Evolutionary conservation across 1,140 invertebrate genomes (phyloP).

Genomic region (Caerostris extrusa): DNA sequence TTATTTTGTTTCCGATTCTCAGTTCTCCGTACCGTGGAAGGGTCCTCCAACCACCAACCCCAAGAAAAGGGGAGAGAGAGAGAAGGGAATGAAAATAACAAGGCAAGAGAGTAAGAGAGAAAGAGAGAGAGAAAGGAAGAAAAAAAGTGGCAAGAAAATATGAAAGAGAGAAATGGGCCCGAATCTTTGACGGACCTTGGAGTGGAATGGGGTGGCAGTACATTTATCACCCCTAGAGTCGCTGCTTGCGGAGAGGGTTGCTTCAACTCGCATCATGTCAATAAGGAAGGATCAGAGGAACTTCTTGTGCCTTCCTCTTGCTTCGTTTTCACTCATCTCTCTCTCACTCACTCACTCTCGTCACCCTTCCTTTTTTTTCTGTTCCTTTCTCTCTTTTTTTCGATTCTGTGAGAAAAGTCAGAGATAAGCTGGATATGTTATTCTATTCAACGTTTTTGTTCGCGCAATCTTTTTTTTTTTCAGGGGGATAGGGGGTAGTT

Average conservation of each 20-base stretch:
- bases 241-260: slow-evolving; percentile 26
- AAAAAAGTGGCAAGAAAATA: slow-evolving; percentile 26
- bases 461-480: not conserved
- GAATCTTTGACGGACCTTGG: slow-evolving; percentile 49
- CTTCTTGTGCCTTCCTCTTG: slow-evolving; percentile 21
- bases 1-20: not conserved
- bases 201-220: slow-evolving; percentile 49
- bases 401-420: not conserved
- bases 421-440: slow-evolving; percentile 51
- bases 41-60: not conserved
- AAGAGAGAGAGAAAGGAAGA: not conserved
- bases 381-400: not conserved
- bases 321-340: slow-evolving; percentile 43
- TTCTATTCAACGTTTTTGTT: slow-evolving; percentile 42
- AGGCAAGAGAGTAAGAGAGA: not conserved
- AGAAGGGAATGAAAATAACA: not conserved
- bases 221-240: slow-evolving; percentile 61
- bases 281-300: slow-evolving; percentile 55
- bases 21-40: not conserved
- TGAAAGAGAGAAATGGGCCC: not conserved
- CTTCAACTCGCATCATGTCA: slow-evolving; percentile 71
- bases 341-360: not conserved
- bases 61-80: not conserved
- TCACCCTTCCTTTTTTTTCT: not conserved
- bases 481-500: not conserved